A percentile compares a stretch with the other conserved stretches of the same genome.
phyloP scores from a whole-genome alignment of 2,888 invertebrate genomes.

The Adela reaumurella region DNA sequence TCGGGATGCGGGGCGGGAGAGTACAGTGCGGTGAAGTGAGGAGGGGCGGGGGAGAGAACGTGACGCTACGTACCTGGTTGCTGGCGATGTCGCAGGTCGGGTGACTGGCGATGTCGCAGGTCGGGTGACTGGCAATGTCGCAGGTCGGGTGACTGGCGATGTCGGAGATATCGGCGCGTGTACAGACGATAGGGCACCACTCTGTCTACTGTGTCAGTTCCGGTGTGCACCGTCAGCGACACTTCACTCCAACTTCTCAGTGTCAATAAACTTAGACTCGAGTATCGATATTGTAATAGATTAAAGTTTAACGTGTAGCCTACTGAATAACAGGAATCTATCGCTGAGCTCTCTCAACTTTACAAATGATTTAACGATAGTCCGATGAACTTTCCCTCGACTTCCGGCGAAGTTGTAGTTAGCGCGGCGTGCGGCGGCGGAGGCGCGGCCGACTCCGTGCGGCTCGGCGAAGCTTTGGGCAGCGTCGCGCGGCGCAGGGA shows the following conservation, averaged over 20 bases:
- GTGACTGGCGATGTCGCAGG: slow-evolving; percentile 10
- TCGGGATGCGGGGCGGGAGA: slow-evolving; percentile 12
- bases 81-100: slow-evolving; percentile 15
- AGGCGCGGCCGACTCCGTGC: slow-evolving; percentile 21
- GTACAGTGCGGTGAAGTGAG: slow-evolving; percentile 16
- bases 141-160: slow-evolving; percentile 18
- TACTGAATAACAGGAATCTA: neutral
- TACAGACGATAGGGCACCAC: too few species aligned
- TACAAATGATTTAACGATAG: neutral
- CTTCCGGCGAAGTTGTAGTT: neutral
- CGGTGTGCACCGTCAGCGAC: too few species aligned
- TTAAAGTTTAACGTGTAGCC: too few species aligned
- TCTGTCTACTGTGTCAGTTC: too few species aligned
- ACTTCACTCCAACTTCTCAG: too few species aligned
- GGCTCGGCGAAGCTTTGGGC: slow-evolving; percentile 31
- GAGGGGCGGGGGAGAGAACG: slow-evolving; percentile 1
- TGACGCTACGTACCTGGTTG: too few species aligned
- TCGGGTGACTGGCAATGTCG: slow-evolving; percentile 20
- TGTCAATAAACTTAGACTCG: too few species aligned
- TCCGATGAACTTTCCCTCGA: neutral
- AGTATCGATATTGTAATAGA: too few species aligned
- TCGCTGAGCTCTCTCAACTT: neutral
- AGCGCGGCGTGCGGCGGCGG: neutral
- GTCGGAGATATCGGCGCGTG: slow-evolving; percentile 15
- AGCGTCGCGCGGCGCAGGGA: slow-evolving; percentile 23